A percentile compares a stretch with the other conserved stretches of the same genome.
Conservation (phyloP, 2,113 vertebrate genomes). For the Hucho hucho region DNA sequence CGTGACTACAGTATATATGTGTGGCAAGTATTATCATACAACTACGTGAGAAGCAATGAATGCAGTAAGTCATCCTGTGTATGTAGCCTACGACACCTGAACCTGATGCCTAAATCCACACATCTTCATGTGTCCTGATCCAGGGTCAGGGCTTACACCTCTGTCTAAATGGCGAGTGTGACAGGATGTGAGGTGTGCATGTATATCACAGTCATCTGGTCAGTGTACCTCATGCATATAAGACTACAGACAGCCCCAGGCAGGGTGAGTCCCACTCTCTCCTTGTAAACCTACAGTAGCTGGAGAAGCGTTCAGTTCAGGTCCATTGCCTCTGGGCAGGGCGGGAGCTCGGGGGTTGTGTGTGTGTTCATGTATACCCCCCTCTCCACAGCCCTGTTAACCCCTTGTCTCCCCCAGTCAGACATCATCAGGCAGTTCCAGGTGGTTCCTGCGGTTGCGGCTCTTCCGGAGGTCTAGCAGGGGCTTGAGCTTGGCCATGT, state of each 20-base stretch:
- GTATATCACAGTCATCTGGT: conserved; percentile 62
- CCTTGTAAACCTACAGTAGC: conserved; percentile 22
- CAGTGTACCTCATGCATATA: conserved; percentile 53
- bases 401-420: conserved; percentile 58
- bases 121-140: not conserved
- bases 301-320: conserved; percentile 21
- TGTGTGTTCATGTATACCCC: not conserved
- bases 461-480: conserved; percentile 92
- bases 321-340: conserved; percentile 11
- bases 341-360: not conserved
- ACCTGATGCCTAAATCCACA: not conserved
- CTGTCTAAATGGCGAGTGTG: not conserved
- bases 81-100: not conserved
- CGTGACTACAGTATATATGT: not conserved
- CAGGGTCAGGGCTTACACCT: no score
- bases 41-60: not conserved
- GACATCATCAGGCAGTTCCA: conserved; percentile 66
- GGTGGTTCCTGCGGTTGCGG: conserved; percentile 89
- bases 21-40: not conserved
- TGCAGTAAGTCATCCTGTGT: not conserved
- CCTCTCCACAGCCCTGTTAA: not conserved
- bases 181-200: conserved; percentile 4
- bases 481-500: conserved; percentile 92
- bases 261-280: conserved; percentile 6
- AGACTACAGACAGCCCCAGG: conserved; percentile 30